These are phyloP conservation scores for Helarctos malayanus DNA, from an alignment of 2,797 vertebrate species.

Conservation along the genomic window DNA sequence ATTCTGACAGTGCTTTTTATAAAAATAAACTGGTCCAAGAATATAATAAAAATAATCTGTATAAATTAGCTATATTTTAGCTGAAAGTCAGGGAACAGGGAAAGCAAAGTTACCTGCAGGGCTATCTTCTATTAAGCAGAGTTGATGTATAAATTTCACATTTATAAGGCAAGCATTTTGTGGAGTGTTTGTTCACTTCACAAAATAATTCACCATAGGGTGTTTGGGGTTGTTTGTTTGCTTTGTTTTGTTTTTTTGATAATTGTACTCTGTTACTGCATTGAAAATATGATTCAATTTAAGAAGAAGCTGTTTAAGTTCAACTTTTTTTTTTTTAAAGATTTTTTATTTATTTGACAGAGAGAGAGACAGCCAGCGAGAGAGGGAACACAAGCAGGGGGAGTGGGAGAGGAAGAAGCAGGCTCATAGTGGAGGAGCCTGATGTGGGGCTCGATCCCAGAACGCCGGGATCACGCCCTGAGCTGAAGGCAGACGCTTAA, in stretches of 20 bases:
- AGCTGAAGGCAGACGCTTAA: too few species aligned
- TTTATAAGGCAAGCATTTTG: slow-evolving; percentile 17
- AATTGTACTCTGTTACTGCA: background rate
- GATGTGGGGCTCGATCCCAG: too few species aligned
- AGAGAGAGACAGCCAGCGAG: too few species aligned
- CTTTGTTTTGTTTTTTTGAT: slow-evolving; percentile 4
- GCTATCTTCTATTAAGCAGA: background rate
- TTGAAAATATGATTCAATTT: slow-evolving; percentile 42
- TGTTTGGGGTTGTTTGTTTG: background rate
- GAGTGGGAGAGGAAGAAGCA: too few species aligned
- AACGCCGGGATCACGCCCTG: too few species aligned
- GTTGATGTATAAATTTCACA: slow-evolving; percentile 46
- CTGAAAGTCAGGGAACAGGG: background rate
- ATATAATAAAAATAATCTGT: slow-evolving; percentile 51
- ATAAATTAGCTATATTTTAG: slow-evolving; percentile 22
- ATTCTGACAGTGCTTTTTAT: slow-evolving; percentile 51
- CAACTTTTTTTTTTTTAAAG: slow-evolving; percentile 55
- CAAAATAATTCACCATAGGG: background rate
- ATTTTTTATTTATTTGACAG: too few species aligned
- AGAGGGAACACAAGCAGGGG: too few species aligned
- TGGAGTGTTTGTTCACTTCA: slow-evolving; percentile 20
- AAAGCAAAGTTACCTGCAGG: background rate
- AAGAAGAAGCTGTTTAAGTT: background rate
- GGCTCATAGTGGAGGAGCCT: too few species aligned
- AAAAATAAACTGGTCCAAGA: slow-evolving; percentile 58